These are phyloP conservation scores for Valencia hispanica DNA, from an alignment of 2,797 vertebrate species.

Conservation along the genomic window DNA sequence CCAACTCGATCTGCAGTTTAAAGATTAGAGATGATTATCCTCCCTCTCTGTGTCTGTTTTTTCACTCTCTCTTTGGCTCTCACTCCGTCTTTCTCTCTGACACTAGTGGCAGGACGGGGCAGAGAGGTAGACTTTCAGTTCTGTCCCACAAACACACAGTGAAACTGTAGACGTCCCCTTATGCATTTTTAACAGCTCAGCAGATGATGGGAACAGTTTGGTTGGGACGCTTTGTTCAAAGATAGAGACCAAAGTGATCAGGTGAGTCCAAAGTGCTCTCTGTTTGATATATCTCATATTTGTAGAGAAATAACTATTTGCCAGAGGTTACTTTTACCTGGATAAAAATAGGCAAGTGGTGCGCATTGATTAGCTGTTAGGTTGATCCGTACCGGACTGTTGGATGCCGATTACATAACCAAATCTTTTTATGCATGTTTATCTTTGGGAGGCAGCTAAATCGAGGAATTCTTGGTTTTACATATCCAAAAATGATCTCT, in stretches of 20 bases:
- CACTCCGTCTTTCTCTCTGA: constrained; percentile 34
- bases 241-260: constrained; percentile 67
- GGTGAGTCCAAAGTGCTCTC: constrained; percentile 66
- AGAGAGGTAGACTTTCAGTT: constrained; percentile 71
- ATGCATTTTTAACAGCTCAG: constrained; percentile 83
- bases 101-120: constrained; percentile 54
- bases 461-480: neutral
- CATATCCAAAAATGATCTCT: neutral
- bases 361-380: neutral
- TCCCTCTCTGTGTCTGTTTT: constrained; percentile 29
- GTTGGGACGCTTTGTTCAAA: constrained; percentile 75
- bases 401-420: constrained; percentile 16
- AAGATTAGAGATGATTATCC: constrained; percentile 82
- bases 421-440: constrained; percentile 1
- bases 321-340: constrained; percentile 5
- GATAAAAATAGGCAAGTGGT: neutral
- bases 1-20: constrained; percentile 63
- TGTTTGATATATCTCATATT: constrained; percentile 24
- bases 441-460: neutral
- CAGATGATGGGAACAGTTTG: constrained; percentile 78
- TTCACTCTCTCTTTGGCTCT: constrained; percentile 19
- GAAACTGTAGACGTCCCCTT: constrained; percentile 75
- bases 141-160: constrained; percentile 56
- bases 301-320: constrained; percentile 10
- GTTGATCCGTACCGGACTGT: neutral